Conservation (phyloP, 1,140 invertebrate genomes). For the Drosophila miranda region DNA sequence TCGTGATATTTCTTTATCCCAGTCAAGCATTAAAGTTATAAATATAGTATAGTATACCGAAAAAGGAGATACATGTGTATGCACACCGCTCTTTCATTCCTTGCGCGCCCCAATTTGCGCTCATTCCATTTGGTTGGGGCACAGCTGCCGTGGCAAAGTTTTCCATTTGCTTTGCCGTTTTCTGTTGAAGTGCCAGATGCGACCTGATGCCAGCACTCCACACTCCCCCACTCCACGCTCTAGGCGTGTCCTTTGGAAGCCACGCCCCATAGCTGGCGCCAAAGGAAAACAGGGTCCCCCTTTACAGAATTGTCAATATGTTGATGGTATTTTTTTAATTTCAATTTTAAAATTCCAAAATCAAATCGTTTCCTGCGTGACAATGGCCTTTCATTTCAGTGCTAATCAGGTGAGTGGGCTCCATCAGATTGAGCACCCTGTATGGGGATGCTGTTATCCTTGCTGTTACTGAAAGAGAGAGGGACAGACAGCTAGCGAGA, state of each 20-base stretch:
- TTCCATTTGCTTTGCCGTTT: constrained; percentile 63
- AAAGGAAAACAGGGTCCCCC: too few species aligned
- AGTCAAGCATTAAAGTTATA: constrained; percentile 32
- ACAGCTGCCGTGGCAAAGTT: constrained; percentile 52
- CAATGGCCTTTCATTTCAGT: constrained; percentile 55
- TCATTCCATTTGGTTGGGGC: constrained; percentile 3
- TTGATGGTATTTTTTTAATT: too few species aligned
- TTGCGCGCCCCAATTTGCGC: background rate
- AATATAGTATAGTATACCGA: background rate
- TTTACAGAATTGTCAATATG: too few species aligned
- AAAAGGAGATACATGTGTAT: background rate
- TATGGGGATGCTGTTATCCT: constrained; percentile 16
- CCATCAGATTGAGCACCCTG: background rate
- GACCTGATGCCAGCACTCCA: constrained; percentile 28
- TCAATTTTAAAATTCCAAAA: constrained; percentile 19
- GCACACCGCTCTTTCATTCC: background rate
- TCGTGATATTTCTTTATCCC: constrained; percentile 62
- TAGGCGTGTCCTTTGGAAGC: too few species aligned
- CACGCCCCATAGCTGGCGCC: too few species aligned
- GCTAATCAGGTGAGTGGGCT: constrained; percentile 51
- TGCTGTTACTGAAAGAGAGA: too few species aligned
- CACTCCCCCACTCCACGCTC: too few species aligned
- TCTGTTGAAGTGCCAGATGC: constrained; percentile 54
- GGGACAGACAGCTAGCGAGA: too few species aligned
- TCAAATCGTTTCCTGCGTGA: background rate